Evolutionary conservation across 2,888 invertebrate genomes (phyloP).

Genomic region (Parochlus steinenii): DNA sequence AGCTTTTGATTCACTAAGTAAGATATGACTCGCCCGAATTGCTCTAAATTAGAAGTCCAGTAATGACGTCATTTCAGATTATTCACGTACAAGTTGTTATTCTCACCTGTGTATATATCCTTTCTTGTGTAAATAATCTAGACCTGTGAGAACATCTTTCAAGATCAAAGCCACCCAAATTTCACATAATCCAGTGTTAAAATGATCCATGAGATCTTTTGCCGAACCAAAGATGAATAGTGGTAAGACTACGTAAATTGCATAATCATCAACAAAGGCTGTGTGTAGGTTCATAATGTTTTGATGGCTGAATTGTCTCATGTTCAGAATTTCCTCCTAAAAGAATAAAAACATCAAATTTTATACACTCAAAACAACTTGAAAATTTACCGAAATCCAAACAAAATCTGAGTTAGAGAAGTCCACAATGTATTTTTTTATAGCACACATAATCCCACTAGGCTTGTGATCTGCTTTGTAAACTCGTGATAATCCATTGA

Average conservation of each 20-base stretch:
- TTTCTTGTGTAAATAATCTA: slow-evolving; percentile 71
- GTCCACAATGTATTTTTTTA: too few species aligned
- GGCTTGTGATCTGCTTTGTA: too few species aligned
- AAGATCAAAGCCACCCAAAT: slow-evolving; percentile 62
- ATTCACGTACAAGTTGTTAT: slow-evolving; percentile 21
- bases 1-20: slow-evolving; percentile 52
- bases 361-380: too few species aligned
- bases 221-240: slow-evolving; percentile 76
- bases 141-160: slow-evolving; percentile 57
- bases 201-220: slow-evolving; percentile 55
- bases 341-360: too few species aligned
- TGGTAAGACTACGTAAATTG: slow-evolving; percentile 65
- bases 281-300: slow-evolving; percentile 60
- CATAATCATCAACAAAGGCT: slow-evolving; percentile 59
- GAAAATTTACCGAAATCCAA: too few species aligned
- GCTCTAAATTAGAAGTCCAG: slow-evolving; percentile 38
- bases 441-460: too few species aligned
- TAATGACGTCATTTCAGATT: slow-evolving; percentile 1
- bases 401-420: too few species aligned
- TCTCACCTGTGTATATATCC: slow-evolving; percentile 65
- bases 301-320: slow-evolving; percentile 5
- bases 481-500: too few species aligned
- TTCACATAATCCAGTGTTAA: slow-evolving; percentile 56
- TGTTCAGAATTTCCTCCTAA: too few species aligned
- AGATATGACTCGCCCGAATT: slow-evolving; percentile 67